Evolutionary conservation across 2,888 invertebrate genomes (phyloP).

Genomic region (Xanthia icteritia): DNA sequence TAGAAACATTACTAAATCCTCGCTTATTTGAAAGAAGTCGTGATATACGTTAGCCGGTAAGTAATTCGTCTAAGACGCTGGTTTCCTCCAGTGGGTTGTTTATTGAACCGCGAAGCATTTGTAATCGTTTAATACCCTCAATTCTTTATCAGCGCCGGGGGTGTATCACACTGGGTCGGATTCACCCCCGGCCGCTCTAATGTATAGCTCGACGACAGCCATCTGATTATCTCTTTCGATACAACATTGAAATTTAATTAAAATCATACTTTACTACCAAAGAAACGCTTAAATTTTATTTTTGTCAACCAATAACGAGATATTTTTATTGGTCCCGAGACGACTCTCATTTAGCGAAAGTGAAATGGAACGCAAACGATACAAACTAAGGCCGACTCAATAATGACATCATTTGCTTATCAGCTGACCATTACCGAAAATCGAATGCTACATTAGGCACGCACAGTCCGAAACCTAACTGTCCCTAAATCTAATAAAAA

Average conservation of each 20-base stretch:
- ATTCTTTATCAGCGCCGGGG: conserved; percentile 88
- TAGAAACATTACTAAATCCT: conserved; percentile 6
- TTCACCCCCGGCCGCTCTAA: conserved; percentile 80
- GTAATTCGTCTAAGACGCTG: conserved; percentile 85
- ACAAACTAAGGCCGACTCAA: conserved; percentile 85
- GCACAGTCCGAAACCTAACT: conserved; percentile 86
- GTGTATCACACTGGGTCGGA: conserved; percentile 78
- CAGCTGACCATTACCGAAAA: conserved; percentile 90
- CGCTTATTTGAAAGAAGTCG: conserved; percentile 34
- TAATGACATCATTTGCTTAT: conserved; percentile 90
- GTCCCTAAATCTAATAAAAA: conserved; percentile 86
- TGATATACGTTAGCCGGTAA: conserved; percentile 70
- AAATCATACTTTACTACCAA: conserved; percentile 61
- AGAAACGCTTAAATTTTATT: conserved; percentile 66
- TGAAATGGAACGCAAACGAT: conserved; percentile 81
- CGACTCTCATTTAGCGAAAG: conserved; percentile 63
- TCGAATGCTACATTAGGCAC: conserved; percentile 88
- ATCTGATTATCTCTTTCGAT: conserved; percentile 80
- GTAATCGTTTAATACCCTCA: conserved; percentile 91
- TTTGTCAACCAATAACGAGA: conserved; percentile 65
- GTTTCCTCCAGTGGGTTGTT: conserved; percentile 84
- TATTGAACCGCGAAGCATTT: conserved; percentile 90
- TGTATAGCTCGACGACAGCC: conserved; percentile 86
- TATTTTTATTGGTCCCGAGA: conserved; percentile 67
- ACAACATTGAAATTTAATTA: conserved; percentile 73